Evolutionary conservation across 1,140 invertebrate species (phyloP).

Genomic region (Teleogryllus occipitalis): DNA sequence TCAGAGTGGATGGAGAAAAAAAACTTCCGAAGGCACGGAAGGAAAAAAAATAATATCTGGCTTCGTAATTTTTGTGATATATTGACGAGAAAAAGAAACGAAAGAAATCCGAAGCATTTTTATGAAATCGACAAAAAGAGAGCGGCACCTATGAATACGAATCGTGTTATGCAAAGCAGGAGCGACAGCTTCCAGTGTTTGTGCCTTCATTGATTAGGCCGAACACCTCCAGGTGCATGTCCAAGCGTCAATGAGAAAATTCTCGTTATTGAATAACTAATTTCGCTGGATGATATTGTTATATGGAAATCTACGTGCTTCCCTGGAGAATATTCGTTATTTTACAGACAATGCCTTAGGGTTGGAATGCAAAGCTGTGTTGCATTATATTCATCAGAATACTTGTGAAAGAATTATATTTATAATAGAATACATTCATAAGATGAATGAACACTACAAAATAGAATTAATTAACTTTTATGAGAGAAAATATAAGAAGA

Average conservation of each 20-base stretch:
- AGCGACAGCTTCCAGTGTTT: not conserved
- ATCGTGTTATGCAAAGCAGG: not conserved
- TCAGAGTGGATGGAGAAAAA: not conserved
- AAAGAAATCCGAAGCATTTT: not conserved
- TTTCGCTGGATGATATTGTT: not conserved
- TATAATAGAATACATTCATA: no score
- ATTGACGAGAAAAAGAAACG: not conserved
- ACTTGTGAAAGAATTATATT: no score
- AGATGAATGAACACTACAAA: no score
- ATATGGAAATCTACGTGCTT: not conserved
- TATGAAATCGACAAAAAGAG: not conserved
- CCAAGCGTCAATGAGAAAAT: not conserved
- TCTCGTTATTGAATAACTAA: not conserved
- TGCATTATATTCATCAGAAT: no score
- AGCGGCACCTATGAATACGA: not conserved
- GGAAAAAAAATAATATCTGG: not conserved
- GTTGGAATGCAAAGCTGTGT: not conserved
- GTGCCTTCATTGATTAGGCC: not conserved
- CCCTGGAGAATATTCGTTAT: not conserved
- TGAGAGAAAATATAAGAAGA: no score
- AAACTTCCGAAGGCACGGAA: not conserved
- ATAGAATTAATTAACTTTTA: no score
- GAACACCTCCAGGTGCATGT: not conserved
- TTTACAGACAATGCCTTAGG: no score
- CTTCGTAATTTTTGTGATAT: not conserved